Base-by-base conservation (phyloP, 2,797 vertebrate species). In the Jordanella pulchra region DNA sequence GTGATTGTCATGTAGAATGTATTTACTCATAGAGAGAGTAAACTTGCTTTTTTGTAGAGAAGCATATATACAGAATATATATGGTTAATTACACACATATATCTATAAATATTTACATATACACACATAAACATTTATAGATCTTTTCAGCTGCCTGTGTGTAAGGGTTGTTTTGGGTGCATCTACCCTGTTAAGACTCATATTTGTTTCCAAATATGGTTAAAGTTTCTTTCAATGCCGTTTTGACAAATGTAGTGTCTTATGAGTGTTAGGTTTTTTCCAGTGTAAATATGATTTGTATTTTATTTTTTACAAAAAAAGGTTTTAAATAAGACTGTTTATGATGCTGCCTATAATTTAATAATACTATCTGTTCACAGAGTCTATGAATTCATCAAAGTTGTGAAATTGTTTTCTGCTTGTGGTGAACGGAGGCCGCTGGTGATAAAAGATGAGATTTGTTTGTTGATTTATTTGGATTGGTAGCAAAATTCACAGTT, bases 1-100 rank as follows among this genome's bases (percentile, higher is more conserved):
- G 89, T 93, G 88, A 89, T 89, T 90, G 89, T 93, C 89, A 91
- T 92, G 87, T 94, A 93, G 93, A 94, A 94, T 94, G 93, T 94
- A 94, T 92, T 91, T 91, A 90, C 89, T 92, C 89, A 83, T 91
- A 93, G 87, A 82, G 72, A 91, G 90, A 91, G 89, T 91, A 90
- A 91, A 90, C 78, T 87, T 88, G 87, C 85, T 89, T 93, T 90
- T 94, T 92, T 91, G 86, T 91, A 91, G 76, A 92, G 81, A 90
- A 86, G 87, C 86, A 88, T 90, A 93, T 88, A 92, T 87, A 90
- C 85, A 88, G 82, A 90, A 91, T 89, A 90, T 89, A 93, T 87
- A 91, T 91, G 83, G 83, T 89, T 76, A 89, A 77, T 84, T 76
- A 83, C 77, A 91, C 85, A 89, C 55, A 91, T 79, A 83, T 64